phyloP scores from a whole-genome alignment of 1,140 invertebrate species.

The Popillia japonica region DNA sequence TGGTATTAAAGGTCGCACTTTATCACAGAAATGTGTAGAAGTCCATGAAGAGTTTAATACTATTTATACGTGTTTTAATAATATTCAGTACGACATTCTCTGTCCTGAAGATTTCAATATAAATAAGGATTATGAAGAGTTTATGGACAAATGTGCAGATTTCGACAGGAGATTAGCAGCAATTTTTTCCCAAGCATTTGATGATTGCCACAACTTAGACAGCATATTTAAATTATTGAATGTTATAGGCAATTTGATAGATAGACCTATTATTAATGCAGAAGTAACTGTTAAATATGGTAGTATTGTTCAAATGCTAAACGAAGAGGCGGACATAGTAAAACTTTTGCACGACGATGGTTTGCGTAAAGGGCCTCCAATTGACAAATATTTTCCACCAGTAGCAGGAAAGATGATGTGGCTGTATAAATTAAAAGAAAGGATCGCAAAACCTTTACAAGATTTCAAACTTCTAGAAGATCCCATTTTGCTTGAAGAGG shows the following conservation, averaged over 20 bases:
- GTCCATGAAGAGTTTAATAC: constrained; percentile 76
- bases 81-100: constrained; percentile 74
- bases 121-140: constrained; percentile 69
- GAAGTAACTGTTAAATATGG: constrained; percentile 71
- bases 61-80: constrained; percentile 73
- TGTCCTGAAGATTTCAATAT: constrained; percentile 74
- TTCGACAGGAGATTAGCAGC: constrained; percentile 78
- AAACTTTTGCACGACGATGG: constrained; percentile 68
- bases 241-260: constrained; percentile 75
- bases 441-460: constrained; percentile 70
- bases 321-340: constrained; percentile 70
- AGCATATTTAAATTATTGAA: constrained; percentile 72
- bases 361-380: constrained; percentile 63
- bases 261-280: constrained; percentile 74
- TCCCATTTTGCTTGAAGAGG: constrained; percentile 57
- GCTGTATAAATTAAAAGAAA: constrained; percentile 71
- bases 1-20: constrained; percentile 76
- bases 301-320: constrained; percentile 66
- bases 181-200: constrained; percentile 78
- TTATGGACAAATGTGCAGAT: constrained; percentile 67
- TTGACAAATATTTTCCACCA: constrained; percentile 76
- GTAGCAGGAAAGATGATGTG: constrained; percentile 77
- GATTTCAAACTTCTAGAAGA: constrained; percentile 66
- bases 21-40: constrained; percentile 64
- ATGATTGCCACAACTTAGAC: constrained; percentile 78